Conservation (phyloP, 92 coral and sea anemone genomes). For the Plumapathes pennacea region DNA sequence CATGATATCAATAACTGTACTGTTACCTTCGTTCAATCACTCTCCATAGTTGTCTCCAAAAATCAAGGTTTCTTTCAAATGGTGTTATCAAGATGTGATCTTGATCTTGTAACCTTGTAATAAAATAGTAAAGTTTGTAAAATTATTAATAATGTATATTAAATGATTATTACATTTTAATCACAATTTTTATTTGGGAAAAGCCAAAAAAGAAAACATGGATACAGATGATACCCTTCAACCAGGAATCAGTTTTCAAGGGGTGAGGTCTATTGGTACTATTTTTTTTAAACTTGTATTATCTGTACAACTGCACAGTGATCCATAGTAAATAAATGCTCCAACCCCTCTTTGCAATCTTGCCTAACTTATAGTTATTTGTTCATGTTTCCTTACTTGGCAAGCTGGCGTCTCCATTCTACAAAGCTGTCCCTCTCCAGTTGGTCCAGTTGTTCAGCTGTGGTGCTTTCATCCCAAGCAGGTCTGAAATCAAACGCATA, state of each 20-base stretch:
- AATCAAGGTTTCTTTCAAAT: constrained; percentile 93
- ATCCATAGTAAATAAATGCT: too few relatives aligned
- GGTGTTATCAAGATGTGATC: constrained; percentile 92
- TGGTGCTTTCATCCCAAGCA: constrained; percentile 73
- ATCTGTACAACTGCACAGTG: too few relatives aligned
- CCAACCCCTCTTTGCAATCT: too few relatives aligned
- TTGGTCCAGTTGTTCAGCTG: constrained; percentile 79
- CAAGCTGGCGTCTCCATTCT: constrained; percentile 88
- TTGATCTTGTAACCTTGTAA: constrained; percentile 78
- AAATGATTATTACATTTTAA: too few relatives aligned
- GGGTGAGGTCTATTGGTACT: too few relatives aligned
- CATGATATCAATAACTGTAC: background rate
- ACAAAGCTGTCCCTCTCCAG: constrained; percentile 77
- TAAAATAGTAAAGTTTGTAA: background rate
- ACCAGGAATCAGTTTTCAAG: too few relatives aligned
- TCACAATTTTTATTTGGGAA: too few relatives aligned
- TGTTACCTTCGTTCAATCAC: constrained; percentile 92
- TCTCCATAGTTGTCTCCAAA: constrained; percentile 99
- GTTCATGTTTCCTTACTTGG: constrained; percentile 84
- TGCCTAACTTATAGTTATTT: too few relatives aligned
- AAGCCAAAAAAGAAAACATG: too few relatives aligned
- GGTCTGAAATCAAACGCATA: constrained; percentile 50
- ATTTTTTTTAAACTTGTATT: too few relatives aligned
- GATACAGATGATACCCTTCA: too few relatives aligned
- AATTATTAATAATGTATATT: too few relatives aligned